phyloP scores from a whole-genome alignment of 1,140 invertebrate genomes.

The Zaprionus nigranus region DNA sequence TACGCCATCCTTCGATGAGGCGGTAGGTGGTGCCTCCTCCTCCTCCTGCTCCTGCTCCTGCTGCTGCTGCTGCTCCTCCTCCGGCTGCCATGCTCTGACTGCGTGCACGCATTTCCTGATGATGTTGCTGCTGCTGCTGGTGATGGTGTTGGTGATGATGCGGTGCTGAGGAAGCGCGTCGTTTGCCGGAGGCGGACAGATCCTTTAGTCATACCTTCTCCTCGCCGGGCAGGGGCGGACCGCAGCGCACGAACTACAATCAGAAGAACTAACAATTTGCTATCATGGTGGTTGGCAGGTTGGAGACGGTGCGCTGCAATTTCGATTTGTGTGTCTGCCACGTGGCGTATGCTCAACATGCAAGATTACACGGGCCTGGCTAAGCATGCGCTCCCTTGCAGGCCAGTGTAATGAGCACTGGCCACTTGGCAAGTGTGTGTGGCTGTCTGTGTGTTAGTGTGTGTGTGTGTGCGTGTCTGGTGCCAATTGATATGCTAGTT shows the following conservation, averaged over 20 bases:
- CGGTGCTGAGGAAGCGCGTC: constrained; percentile 72
- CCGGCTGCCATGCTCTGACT: constrained; percentile 57
- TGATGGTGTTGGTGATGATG: constrained; percentile 49
- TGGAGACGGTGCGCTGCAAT: constrained; percentile 76
- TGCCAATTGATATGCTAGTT: constrained; percentile 23
- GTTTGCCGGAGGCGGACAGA: constrained; percentile 72
- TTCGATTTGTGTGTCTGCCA: constrained; percentile 13
- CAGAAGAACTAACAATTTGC: constrained; percentile 84
- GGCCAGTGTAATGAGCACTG: not conserved
- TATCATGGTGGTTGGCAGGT: constrained; percentile 79
- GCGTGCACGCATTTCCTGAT: constrained; percentile 46
- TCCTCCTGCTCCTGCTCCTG: not conserved
- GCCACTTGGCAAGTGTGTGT: constrained; percentile 1
- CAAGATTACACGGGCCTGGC: constrained; percentile 1
- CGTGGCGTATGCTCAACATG: constrained; percentile 30
- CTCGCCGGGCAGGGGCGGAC: constrained; percentile 82
- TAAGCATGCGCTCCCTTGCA: not conserved
- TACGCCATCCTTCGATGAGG: constrained; percentile 65
- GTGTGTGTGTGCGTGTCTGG: constrained; percentile 34
- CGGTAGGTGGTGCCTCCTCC: constrained; percentile 17
- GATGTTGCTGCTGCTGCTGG: constrained; percentile 39
- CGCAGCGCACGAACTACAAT: constrained; percentile 84
- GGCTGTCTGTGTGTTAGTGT: constrained; percentile 12
- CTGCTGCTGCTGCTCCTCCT: not conserved
- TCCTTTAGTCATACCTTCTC: constrained; percentile 85